Evolutionary conservation across 2,113 vertebrate species (phyloP).

Genomic region (Leptosomus discolor): DNA sequence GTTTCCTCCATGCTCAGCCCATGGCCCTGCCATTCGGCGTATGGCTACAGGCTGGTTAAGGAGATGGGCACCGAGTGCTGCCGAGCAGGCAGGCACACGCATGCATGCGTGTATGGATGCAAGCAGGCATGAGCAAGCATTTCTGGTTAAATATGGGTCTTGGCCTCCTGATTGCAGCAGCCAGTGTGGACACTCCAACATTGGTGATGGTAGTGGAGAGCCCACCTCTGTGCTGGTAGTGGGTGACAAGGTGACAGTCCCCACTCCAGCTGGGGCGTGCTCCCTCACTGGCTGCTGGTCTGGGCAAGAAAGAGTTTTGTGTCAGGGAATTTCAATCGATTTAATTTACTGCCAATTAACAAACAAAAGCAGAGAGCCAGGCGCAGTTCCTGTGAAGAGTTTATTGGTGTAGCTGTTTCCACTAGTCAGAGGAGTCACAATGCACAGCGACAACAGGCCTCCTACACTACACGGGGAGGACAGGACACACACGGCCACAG

Average conservation of each 20-base stretch:
- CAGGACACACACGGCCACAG: constrained; percentile 48
- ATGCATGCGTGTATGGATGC: fast-evolving
- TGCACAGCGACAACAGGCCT: constrained; percentile 57
- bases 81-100: fast-evolving
- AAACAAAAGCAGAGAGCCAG: background rate
- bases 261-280: background rate
- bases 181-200: background rate
- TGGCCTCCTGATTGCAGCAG: background rate
- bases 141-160: background rate
- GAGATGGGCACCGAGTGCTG: background rate
- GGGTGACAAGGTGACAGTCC: background rate
- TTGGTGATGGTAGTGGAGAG: background rate
- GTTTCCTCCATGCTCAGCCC: background rate
- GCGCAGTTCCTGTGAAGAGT: constrained; percentile 21
- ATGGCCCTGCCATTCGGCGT: fast-evolving
- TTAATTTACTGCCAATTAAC: background rate
- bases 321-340: background rate
- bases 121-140: fast-evolving
- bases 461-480: constrained; percentile 52
- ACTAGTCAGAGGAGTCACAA: constrained; percentile 63
- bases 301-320: background rate
- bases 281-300: background rate
- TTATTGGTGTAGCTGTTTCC: constrained; percentile 68
- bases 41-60: background rate
- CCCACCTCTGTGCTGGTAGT: background rate